Conservation (phyloP, 2,797 vertebrate species). For the Periophthalmus magnuspinnatus region DNA sequence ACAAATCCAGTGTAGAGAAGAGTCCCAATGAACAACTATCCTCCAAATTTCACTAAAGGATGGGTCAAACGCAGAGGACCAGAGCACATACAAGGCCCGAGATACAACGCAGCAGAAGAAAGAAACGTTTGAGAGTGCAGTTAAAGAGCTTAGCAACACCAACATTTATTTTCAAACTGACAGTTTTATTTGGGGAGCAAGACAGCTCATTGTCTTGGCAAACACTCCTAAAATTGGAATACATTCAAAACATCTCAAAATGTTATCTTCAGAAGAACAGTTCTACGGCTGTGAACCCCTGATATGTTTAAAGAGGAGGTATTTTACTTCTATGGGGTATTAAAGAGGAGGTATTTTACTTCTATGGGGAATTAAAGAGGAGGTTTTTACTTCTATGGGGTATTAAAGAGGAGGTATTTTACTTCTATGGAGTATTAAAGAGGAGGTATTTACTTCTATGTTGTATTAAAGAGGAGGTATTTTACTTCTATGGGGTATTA, state of each 20-base stretch:
- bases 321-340: no score
- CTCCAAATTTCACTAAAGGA: neutral
- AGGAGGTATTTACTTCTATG: no score
- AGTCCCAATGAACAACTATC: no score
- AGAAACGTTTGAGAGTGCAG: neutral
- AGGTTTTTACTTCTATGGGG: no score
- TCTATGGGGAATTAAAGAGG: no score
- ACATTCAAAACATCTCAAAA: constrained; percentile 2
- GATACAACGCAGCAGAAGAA: no score
- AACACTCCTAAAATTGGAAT: constrained; percentile 1
- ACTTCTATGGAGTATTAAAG: no score
- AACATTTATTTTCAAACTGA: neutral
- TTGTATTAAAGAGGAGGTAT: no score
- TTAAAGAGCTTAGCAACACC: neutral
- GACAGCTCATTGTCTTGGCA: constrained; percentile 1
- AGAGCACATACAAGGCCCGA: neutral
- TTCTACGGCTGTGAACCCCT: neutral
- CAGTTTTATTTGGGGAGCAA: neutral
- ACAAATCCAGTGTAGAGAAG: no score
- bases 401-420: no score
- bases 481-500: no score
- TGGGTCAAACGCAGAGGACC: neutral
- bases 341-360: no score
- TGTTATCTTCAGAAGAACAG: neutral
- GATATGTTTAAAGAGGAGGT: neutral